Percentiles rank a stretch among this genome's conserved stretches.
These are phyloP conservation scores for Perccottus glenii DNA, from an alignment of 2,113 vertebrate genomes.

Conservation along the genomic window DNA sequence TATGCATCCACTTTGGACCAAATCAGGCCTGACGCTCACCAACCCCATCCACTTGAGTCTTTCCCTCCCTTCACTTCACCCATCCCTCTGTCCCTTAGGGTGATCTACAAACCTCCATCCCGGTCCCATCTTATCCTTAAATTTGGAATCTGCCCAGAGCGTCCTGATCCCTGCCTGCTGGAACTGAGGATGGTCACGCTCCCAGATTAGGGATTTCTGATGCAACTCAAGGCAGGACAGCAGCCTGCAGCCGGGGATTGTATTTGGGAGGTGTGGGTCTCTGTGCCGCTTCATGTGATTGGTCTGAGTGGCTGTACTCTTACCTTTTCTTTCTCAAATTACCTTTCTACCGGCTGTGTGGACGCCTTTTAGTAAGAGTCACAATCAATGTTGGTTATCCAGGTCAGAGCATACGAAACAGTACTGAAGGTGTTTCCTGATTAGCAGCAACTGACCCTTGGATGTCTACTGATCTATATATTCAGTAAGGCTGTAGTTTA, in stretches of 20 bases:
- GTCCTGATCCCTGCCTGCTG: slow-evolving; percentile 64
- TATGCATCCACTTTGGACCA: slow-evolving; percentile 4
- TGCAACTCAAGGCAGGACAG: slow-evolving; percentile 61
- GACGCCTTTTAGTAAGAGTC: neutral
- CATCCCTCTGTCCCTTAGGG: slow-evolving; percentile 37
- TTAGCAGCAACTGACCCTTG: neutral
- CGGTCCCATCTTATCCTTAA: slow-evolving; percentile 66
- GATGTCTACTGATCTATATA: neutral
- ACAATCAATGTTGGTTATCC: slow-evolving; percentile 3
- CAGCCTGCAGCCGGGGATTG: slow-evolving; percentile 56
- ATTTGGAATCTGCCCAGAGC: slow-evolving; percentile 68
- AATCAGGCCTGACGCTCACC: slow-evolving; percentile 17
- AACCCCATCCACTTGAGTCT: neutral
- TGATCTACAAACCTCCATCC: slow-evolving; percentile 56
- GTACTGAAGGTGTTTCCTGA: neutral
- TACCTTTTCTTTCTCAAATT: slow-evolving; percentile 7
- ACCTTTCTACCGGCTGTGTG: neutral
- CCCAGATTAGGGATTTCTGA: slow-evolving; percentile 69
- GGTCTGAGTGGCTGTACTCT: slow-evolving; percentile 3
- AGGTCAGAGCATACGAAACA: neutral
- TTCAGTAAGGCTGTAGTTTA: too few species aligned
- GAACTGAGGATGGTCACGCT: slow-evolving; percentile 72
- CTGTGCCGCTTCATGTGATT: slow-evolving; percentile 13
- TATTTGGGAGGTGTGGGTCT: slow-evolving; percentile 17
- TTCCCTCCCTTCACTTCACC: slow-evolving; percentile 32